Conservation (phyloP, 2,888 invertebrate species). For the Oscheius sp. region DNA sequence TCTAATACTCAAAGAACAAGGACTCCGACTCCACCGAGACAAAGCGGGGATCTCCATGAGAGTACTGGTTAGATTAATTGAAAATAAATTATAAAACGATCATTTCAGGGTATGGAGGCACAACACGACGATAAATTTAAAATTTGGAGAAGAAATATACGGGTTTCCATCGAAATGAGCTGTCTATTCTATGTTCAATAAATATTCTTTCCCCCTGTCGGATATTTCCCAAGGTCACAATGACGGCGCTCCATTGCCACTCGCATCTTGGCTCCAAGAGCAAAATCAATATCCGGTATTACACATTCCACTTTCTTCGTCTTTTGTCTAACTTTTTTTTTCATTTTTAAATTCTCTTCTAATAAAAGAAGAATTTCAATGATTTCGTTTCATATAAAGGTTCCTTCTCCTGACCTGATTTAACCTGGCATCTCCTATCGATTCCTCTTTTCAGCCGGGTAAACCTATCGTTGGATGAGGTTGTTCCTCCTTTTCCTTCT, state of each 20-base stretch:
- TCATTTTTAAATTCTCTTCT: background rate
- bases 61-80: conserved; percentile 4
- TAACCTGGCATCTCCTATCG: background rate
- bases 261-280: conserved; percentile 19
- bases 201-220: no score
- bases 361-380: no score
- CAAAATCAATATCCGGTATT: conserved; percentile 20
- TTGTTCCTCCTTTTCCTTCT: background rate
- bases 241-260: conserved; percentile 15
- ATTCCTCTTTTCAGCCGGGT: background rate
- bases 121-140: conserved; percentile 21
- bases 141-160: no score
- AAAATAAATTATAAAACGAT: background rate
- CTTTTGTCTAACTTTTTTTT: background rate
- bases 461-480: conserved; percentile 18
- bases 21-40: background rate
- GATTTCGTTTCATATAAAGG: no score
- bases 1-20: background rate
- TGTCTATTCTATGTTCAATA: no score
- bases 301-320: background rate
- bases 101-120: conserved; percentile 28
- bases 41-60: conserved; percentile 1
- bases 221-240: no score
- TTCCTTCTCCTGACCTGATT: no score
- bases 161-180: no score